Evolutionary conservation across 2,888 invertebrate species (phyloP), one percentile per base, ranked within the genome.

Genomic region (Dermolepida albohirtum): DNA sequence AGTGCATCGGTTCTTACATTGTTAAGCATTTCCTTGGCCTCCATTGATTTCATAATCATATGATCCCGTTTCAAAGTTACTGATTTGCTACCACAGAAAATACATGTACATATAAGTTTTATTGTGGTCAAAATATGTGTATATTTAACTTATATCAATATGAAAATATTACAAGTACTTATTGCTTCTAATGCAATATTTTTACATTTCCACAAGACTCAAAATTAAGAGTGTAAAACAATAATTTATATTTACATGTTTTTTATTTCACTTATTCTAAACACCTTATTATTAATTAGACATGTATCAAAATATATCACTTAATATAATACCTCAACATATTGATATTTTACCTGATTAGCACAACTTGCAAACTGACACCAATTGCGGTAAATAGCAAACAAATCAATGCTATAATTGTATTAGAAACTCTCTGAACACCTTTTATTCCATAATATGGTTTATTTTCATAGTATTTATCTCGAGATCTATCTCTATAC

Each of bases 391-490:
- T 87, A 29, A 92, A 76, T 0, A 87, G 78, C 11, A 89, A 71
- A 68, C 90, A 87, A 17, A 87, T 77, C 2, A 86, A 72, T 0
- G 89, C 88, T 27, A 93, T 86, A 65, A 85, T 84, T 57, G 82
- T 83, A 81, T 92, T 92, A 0, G 90, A 86, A 6, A 90, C 73
- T 74, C 85, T 88, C 65, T 85, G 86, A 0, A 89, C 50, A 0
- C 89, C 89, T 69, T 84, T 84, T 0, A 89, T 83, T 0, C 91
- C 90, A 80, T 91, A 91, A 76, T 90, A 91, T 0, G 85, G 80
- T n/a, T 85, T 83, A 4, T 81, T 79, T 67, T 75, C 71, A 68
- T 80, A 77, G 57, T 75, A 77, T 54, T 75, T 67, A 71, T 83
- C 76, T 69, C 74, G 62, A 2, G 74, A 78, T 72, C 78, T 76